Evolutionary conservation across 2,797 vertebrate species (phyloP).

Genomic region (Amblyraja radiata): DNA sequence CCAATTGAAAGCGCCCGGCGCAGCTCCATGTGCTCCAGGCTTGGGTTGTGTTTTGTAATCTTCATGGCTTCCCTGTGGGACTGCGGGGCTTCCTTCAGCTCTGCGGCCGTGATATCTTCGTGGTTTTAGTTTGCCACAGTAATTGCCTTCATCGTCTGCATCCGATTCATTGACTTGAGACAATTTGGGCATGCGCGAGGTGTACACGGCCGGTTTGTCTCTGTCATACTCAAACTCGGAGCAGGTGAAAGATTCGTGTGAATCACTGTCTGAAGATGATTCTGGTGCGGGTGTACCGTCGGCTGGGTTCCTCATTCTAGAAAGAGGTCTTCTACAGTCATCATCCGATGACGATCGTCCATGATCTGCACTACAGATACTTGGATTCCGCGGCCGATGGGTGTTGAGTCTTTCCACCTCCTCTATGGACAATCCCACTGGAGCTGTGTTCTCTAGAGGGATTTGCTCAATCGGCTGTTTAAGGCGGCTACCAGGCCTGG

Average conservation of each 20-base stretch:
- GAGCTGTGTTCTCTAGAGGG: slow-evolving; percentile 79
- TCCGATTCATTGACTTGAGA: slow-evolving; percentile 96
- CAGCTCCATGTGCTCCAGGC: slow-evolving; percentile 67
- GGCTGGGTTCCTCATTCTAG: slow-evolving; percentile 83
- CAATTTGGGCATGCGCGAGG: slow-evolving; percentile 85
- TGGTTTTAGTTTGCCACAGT: slow-evolving; percentile 76
- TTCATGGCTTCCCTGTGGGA: slow-evolving; percentile 53
- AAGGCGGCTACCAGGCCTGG: slow-evolving; percentile 82
- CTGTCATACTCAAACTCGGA: slow-evolving; percentile 97
- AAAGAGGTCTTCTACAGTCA: slow-evolving; percentile 83
- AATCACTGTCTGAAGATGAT: slow-evolving; percentile 95
- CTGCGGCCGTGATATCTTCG: slow-evolving; percentile 82
- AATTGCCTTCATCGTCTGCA: slow-evolving; percentile 86
- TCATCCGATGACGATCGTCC: slow-evolving; percentile 92
- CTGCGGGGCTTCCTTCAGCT: slow-evolving; percentile 73
- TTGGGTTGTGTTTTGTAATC: slow-evolving; percentile 76
- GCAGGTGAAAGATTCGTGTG: slow-evolving; percentile 97
- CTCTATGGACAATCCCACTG: slow-evolving; percentile 87
- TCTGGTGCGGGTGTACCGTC: slow-evolving; percentile 90
- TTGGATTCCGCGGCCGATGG: slow-evolving; percentile 87
- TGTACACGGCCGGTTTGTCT: slow-evolving; percentile 78
- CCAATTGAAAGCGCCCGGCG: slow-evolving; percentile 80
- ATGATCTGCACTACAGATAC: slow-evolving; percentile 95
- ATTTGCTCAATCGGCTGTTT: slow-evolving; percentile 89
- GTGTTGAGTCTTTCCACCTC: slow-evolving; percentile 96